Base-by-base conservation (phyloP, 2,113 vertebrate genomes). In the Oreochromis spilurus region DNA sequence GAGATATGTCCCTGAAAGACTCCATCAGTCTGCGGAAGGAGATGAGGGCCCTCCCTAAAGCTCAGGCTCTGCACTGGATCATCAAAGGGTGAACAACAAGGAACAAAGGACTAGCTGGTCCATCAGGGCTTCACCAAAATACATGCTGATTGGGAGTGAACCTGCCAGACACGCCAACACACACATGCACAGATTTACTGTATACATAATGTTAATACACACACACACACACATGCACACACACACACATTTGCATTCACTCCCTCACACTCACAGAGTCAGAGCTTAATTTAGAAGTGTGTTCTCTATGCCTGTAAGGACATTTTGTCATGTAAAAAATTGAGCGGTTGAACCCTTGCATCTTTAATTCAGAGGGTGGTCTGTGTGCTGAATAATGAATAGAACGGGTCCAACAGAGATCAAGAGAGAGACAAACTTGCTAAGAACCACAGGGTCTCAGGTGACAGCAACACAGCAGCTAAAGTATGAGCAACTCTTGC, bases 381-480 rank as follows among this genome's bases (percentile, higher is more conserved):
- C 90, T 91, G 81, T 75, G 70, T 72, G 21, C 65, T 92, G 91
- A 95, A 94, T 94, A 91, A 95, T 93, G 75, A 90, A 93, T 62
- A 83, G 43, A 29, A 26, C 5, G 16, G 84, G 52, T 85, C 55
- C 85, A 67, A 80, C 72, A 75, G 62, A 82, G 81, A 90, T 88
- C 65, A 83, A 88, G 79, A 48, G 52, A 81, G 52, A 81, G 52
- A 57, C 26, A 58, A 53, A 81, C 55, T 82, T 79, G 77, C 58
- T 52, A 50, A 85, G 24, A 48, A n/a, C 29, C 6, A 12, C 9
- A 19, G 53, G 87, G 60, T 84, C 83, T 81, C 48, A 84, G 55
- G 79, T 85, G 45, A 36, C 40, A 62, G 55, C 78, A 43, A 80
- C 5, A 26, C 19, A 72, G 70, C 26, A 53, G 65, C 40, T 29